Evolutionary conservation across 2,888 invertebrate genomes (phyloP), one percentile per base, ranked within the genome.

Genomic region (Deilephila elpenor): DNA sequence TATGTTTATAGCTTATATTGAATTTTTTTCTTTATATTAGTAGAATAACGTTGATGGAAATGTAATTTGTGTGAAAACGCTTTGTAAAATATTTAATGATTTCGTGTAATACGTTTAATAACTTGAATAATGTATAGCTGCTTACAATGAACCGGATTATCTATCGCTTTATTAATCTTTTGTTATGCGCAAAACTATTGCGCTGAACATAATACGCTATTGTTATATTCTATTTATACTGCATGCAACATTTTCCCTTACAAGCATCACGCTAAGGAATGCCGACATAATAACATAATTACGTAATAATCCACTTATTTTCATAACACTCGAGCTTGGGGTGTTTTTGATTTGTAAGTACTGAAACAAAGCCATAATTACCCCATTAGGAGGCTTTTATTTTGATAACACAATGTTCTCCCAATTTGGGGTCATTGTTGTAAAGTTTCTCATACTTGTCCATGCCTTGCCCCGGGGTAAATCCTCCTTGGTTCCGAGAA

Each of bases 361-460:
- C 44, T 25, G 25, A 67, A 67, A 67, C 64, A 64, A 67, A 51
- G 17, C 67, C 51, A 67, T 67, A 51, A 51, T 51, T 67, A 51
- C 64, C 37, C 44, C n/a, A 64, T 51, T 17, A 44, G 32, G 44
- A 14, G 44, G 1, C 44, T 44, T 44, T 44, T 44, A 14, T 32
- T 67, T 34, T 51, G 17, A 17, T 51, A 44, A 64, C 20, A 20
- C 51, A 56, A 19, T 56, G 56, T 56, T 56, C 56, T 44, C 7
- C 17, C 5, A 60, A 62, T 34, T 62, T 62, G 20, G 51, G 67
- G 67, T 67, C 64, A 51, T 51, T 67, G 67, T 67, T 67, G 19
- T 7, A 25, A 20, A 67, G 51, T 67, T 67, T 44, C 51, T 62
- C 37, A n/a, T 62, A 62, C 34, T 51, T 67, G 67, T 67, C 67